Conservation (phyloP, 2,888 invertebrate species). For the Rotaria macrura region DNA sequence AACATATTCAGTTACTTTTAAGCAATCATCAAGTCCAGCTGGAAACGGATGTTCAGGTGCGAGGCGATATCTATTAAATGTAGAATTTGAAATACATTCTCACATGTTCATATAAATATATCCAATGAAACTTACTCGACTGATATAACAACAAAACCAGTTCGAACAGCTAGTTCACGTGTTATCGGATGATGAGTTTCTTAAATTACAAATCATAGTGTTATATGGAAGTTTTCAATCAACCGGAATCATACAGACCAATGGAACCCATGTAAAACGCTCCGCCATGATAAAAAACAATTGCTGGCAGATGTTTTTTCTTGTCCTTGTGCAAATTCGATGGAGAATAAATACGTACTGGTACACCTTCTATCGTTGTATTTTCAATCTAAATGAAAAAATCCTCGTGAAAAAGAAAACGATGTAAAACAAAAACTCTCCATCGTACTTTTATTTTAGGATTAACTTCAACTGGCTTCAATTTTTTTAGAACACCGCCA, state of each 20-base stretch:
- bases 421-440: background rate
- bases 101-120: too few species aligned
- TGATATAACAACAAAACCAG: slow-evolving; percentile 1
- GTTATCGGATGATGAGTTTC: slow-evolving; percentile 2
- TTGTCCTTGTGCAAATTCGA: background rate
- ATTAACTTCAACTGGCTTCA: background rate
- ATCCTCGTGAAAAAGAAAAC: background rate
- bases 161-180: background rate
- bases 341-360: background rate
- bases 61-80: slow-evolving; percentile 22
- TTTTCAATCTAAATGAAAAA: background rate
- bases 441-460: background rate
- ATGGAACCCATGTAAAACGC: background rate
- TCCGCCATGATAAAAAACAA: slow-evolving; percentile 24
- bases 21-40: slow-evolving; percentile 23
- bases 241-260: background rate
- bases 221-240: background rate
- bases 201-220: background rate
- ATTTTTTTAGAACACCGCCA: background rate
- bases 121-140: background rate
- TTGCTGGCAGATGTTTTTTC: background rate
- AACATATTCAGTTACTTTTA: slow-evolving; percentile 18
- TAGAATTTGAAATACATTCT: too few species aligned
- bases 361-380: background rate
- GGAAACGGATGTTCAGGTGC: slow-evolving; percentile 26